Evolutionary conservation across 2,113 vertebrate species (phyloP).

Genomic region (Bagarius yarrelli): DNA sequence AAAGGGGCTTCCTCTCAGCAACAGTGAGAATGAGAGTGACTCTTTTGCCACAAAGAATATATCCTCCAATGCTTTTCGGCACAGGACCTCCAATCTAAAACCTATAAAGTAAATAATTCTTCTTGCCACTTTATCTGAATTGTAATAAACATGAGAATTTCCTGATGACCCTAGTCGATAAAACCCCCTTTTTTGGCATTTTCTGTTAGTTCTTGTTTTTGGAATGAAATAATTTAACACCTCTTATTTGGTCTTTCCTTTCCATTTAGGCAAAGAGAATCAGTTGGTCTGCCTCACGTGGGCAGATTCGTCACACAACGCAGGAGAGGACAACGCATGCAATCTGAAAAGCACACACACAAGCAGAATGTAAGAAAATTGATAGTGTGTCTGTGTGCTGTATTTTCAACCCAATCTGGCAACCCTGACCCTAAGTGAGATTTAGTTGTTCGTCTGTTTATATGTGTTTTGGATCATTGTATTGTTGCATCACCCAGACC

Average conservation of each 20-base stretch:
- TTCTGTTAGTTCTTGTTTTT: neutral
- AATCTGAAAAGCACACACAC: neutral
- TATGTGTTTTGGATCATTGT: too few relatives aligned
- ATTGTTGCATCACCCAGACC: too few relatives aligned
- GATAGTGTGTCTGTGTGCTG: neutral
- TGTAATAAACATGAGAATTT: neutral
- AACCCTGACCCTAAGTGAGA: too few relatives aligned
- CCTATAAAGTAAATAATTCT: slow-evolving; percentile 43
- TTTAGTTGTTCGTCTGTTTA: too few relatives aligned
- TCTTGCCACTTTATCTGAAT: neutral
- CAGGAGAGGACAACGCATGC: slow-evolving; percentile 29
- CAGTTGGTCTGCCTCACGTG: neutral
- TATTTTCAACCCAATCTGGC: too few relatives aligned
- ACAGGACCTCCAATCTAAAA: slow-evolving; percentile 9
- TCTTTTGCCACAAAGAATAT: neutral
- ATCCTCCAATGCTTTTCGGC: neutral
- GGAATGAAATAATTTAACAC: neutral
- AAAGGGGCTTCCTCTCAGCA: neutral
- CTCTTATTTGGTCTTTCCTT: neutral
- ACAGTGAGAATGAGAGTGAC: slow-evolving; percentile 40
- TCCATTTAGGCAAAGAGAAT: slow-evolving; percentile 8
- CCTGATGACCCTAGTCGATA: neutral
- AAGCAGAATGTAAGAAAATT: slow-evolving; percentile 23
- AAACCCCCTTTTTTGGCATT: neutral
- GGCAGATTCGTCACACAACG: slow-evolving; percentile 52